Conservation (phyloP, 2,113 vertebrate genomes). For the Podarcis raffonei region DNA sequence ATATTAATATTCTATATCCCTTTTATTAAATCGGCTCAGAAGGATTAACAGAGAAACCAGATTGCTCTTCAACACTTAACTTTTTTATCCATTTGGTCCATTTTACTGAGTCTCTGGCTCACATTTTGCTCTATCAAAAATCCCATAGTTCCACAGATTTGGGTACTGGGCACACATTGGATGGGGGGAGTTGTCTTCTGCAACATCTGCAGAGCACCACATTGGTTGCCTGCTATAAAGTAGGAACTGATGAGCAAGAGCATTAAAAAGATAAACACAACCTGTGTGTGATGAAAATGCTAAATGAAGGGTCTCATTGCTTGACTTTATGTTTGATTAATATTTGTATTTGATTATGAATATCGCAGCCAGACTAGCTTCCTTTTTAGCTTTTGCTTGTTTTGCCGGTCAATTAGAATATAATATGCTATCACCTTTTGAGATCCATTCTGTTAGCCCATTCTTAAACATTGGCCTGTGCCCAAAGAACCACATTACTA, state of each 20-base stretch:
- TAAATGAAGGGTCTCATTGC: conserved; percentile 33
- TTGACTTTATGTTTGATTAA: conserved; percentile 28
- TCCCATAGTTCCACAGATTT: conserved; percentile 37
- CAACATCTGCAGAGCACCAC: conserved; percentile 25
- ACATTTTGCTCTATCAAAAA: conserved; percentile 46
- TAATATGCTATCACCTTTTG: conserved; percentile 19
- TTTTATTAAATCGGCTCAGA: conserved; percentile 59
- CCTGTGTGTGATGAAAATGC: neutral
- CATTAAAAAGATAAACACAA: too few species aligned
- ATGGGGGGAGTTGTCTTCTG: neutral
- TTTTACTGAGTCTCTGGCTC: conserved; percentile 54
- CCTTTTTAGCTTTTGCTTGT: conserved; percentile 40
- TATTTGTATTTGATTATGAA: conserved; percentile 14
- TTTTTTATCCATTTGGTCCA: conserved; percentile 61
- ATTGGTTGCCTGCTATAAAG: neutral
- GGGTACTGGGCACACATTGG: conserved; percentile 28
- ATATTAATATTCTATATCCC: conserved; percentile 60
- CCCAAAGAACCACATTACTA: conserved; percentile 11
- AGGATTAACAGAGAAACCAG: conserved; percentile 50
- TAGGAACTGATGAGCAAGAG: neutral
- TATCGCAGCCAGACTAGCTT: conserved; percentile 21
- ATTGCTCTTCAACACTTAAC: neutral
- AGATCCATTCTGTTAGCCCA: conserved; percentile 28
- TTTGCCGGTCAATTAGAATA: conserved; percentile 54
- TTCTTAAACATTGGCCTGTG: conserved; percentile 39